Evolutionary conservation across 2,888 invertebrate species (phyloP), one percentile per base, ranked within the genome.

Genomic region (Osmoderma eremita): DNA sequence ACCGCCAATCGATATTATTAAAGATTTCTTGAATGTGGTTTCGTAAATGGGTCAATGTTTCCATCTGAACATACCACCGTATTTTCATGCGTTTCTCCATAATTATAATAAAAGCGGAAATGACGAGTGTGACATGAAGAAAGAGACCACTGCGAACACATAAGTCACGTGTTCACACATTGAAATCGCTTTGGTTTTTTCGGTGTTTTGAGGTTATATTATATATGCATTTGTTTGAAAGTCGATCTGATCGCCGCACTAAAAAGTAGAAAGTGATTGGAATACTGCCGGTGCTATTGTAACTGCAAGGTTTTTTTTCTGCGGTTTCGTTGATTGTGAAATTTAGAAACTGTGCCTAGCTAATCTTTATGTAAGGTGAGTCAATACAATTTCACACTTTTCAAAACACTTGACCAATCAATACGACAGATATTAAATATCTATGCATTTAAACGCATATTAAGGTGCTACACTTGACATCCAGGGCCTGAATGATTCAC

Each of bases 221-320:
- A 54, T 38, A 22, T n/a, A n/a, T n/a, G n/a, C 15, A 42, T 58
- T 61, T 61, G 58, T 45, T 45, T 61, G 58, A 61, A 61, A 61
- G 58, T 61, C 30, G 58, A 61, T 61, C 24, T 61, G 45, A 15
- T 24, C 13, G 48, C 18, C 12, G 30, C 0, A n/a, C 1, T 24
- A 45, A 61, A 45, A 24, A 61, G 24, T 61, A 61, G 58, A 61
- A 61, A 61, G 58, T 61, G 58, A 61, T 61, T 36, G 58, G 42
- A 30, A 53, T 53, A 53, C 38, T 53, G 38, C 38, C 38, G 38
- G 38, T 15, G 53, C 30, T 53, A 53, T 53, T 53, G 53, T 36
- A 53, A 38, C 53, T 45, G n/a, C 30, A 4, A 17, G 12, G n/a
- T n/a, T 61, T 61, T 18, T 51, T 61, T 61, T 30, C 30, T 61